Evolutionary conservation across 1,140 invertebrate genomes (phyloP).

Genomic region (Ceratina calcarata): DNA sequence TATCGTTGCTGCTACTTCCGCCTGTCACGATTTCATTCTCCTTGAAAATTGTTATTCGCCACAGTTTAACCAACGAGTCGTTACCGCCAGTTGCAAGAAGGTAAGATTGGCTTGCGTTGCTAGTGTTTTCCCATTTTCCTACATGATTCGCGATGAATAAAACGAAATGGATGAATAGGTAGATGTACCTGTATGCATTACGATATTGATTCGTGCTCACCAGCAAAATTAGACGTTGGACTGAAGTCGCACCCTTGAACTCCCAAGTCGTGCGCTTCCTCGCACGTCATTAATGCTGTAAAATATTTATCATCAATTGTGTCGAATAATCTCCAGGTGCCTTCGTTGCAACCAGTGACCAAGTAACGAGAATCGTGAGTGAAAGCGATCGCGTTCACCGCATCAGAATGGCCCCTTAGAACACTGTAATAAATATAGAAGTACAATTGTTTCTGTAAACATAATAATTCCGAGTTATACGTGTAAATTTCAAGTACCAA

Average conservation of each 20-base stretch:
- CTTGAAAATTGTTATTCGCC: slow-evolving; percentile 81
- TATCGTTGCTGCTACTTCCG: slow-evolving; percentile 8
- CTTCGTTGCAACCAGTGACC: slow-evolving; percentile 84
- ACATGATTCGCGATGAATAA: not conserved
- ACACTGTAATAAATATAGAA: slow-evolving; percentile 68
- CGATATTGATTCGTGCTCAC: slow-evolving; percentile 11
- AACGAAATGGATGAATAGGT: too few relatives aligned
- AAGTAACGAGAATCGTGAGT: slow-evolving; percentile 84
- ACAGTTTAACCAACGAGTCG: slow-evolving; percentile 87
- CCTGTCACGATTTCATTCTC: slow-evolving; percentile 10
- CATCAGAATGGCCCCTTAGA: slow-evolving; percentile 81
- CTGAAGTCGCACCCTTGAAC: slow-evolving; percentile 85
- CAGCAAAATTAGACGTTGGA: slow-evolving; percentile 75
- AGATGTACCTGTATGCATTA: not conserved
- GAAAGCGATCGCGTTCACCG: slow-evolving; percentile 84
- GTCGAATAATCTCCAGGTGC: slow-evolving; percentile 81
- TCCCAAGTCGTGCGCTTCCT: slow-evolving; percentile 87
- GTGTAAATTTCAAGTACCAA: slow-evolving; percentile 71
- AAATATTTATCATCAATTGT: slow-evolving; percentile 35
- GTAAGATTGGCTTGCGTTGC: slow-evolving; percentile 75
- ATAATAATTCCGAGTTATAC: not conserved
- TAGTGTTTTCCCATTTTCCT: slow-evolving; percentile 62
- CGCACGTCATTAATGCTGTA: slow-evolving; percentile 68
- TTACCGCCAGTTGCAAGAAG: slow-evolving; percentile 86
- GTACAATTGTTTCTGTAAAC: not conserved